Conservation (phyloP, 1,140 invertebrate species). For the Megalopta genalis region DNA sequence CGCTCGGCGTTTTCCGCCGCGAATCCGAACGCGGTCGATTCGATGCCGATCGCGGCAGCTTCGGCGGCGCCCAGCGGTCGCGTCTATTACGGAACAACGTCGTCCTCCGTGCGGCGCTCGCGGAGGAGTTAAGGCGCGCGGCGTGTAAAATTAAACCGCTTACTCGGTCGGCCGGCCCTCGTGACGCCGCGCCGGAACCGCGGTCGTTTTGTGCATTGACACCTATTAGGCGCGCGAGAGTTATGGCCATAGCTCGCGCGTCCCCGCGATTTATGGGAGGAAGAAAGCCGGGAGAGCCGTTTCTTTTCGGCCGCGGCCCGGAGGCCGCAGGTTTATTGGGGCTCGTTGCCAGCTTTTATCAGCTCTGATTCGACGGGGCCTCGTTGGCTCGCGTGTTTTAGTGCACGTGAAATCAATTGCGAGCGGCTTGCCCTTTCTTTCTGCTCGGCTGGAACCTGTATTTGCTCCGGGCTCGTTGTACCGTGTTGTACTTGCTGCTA, state of each 20-base stretch:
- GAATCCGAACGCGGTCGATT: neutral
- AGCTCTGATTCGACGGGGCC: too few species aligned
- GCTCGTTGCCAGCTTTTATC: too few species aligned
- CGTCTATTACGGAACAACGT: slow-evolving; percentile 25
- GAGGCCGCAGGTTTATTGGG: too few species aligned
- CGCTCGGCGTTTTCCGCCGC: neutral
- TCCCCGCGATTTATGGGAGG: neutral
- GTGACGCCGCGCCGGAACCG: slow-evolving; percentile 12
- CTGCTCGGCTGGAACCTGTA: too few species aligned
- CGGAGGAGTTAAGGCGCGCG: neutral
- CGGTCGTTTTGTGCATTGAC: slow-evolving; percentile 1
- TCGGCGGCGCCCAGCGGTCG: slow-evolving; percentile 19
- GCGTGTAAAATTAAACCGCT: slow-evolving; percentile 30
- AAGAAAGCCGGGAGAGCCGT: too few species aligned
- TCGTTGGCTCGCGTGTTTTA: too few species aligned
- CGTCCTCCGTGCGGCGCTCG: neutral
- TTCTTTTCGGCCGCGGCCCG: too few species aligned
- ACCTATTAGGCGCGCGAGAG: neutral
- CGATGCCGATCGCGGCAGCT: neutral
- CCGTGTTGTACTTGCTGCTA: too few species aligned
- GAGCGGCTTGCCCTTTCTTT: too few species aligned
- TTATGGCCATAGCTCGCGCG: neutral
- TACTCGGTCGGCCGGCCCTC: neutral
- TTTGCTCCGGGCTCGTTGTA: too few species aligned
- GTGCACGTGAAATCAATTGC: too few species aligned